Conservation (phyloP, 2,888 invertebrate species). For the Diplazon laetatorius region DNA sequence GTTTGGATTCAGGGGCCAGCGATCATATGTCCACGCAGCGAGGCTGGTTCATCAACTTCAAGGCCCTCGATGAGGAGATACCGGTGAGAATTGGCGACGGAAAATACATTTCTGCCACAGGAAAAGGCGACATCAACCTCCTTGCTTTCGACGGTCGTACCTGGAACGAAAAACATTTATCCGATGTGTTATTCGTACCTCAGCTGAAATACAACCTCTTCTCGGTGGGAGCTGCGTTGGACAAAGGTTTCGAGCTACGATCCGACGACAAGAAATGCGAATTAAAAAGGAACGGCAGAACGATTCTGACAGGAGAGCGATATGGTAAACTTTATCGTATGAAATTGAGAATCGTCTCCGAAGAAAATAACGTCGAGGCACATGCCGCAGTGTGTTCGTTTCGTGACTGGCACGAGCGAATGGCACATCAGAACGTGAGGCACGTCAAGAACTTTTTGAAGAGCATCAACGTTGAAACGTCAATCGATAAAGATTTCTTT, state of each 20-base stretch:
- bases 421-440: conserved; percentile 59
- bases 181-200: conserved; percentile 56
- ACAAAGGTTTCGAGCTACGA: conserved; percentile 53
- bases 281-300: conserved; percentile 6
- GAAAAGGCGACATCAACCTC: conserved; percentile 60
- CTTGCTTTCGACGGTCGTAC: conserved; percentile 54
- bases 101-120: conserved; percentile 33
- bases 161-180: conserved; percentile 57
- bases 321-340: conserved; percentile 53
- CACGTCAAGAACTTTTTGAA: conserved; percentile 51
- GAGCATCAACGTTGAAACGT: conserved; percentile 1
- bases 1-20: conserved; percentile 62
- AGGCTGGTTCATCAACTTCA: conserved; percentile 54
- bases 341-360: conserved; percentile 40
- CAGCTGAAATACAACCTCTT: conserved; percentile 53
- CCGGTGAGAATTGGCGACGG: conserved; percentile 57
- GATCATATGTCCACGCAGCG: conserved; percentile 61
- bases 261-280: conserved; percentile 26
- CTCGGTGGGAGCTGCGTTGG: conserved; percentile 39
- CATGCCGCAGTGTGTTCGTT: conserved; percentile 25
- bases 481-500: conserved; percentile 13
- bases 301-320: conserved; percentile 51
- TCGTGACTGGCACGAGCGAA: conserved; percentile 61
- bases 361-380: background rate
- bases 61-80: background rate